These are phyloP conservation scores for Arnoldichthys spilopterus DNA, from an alignment of 2,797 vertebrate genomes.

Conservation along the genomic window DNA sequence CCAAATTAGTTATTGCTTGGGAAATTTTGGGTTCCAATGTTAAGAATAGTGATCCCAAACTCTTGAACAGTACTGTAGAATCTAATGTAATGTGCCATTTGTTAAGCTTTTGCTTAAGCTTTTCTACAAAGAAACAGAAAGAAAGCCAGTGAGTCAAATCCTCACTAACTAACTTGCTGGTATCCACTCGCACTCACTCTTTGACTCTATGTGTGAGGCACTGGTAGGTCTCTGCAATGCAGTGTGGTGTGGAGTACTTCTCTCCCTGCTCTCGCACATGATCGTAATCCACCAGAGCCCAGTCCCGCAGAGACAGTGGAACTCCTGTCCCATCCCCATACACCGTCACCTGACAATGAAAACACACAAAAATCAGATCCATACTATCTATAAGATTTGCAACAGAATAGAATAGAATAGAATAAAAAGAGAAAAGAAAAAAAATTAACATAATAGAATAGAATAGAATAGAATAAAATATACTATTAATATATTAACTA, in stretches of 20 bases:
- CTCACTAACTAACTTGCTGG: not conserved
- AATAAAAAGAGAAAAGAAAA: too few relatives aligned
- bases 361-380: not conserved
- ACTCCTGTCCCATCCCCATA: constrained; percentile 77
- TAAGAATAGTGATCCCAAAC: too few relatives aligned
- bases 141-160: not conserved
- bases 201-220: constrained; percentile 67
- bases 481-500: too few relatives aligned
- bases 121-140: not conserved
- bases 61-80: too few relatives aligned
- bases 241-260: constrained; percentile 71
- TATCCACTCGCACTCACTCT: constrained; percentile 66
- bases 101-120: too few relatives aligned
- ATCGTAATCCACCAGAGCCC: constrained; percentile 77
- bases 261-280: constrained; percentile 71
- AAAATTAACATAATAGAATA: too few relatives aligned
- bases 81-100: not conserved
- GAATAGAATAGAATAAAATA: too few relatives aligned
- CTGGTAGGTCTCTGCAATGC: constrained; percentile 73
- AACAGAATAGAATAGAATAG: too few relatives aligned
- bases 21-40: too few relatives aligned
- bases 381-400: not conserved
- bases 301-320: constrained; percentile 74
- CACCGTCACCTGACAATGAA: constrained; percentile 73
- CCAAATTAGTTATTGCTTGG: too few relatives aligned